phyloP scores from a whole-genome alignment of 2,797 vertebrate genomes.

The Xiphophorus birchmanni region DNA sequence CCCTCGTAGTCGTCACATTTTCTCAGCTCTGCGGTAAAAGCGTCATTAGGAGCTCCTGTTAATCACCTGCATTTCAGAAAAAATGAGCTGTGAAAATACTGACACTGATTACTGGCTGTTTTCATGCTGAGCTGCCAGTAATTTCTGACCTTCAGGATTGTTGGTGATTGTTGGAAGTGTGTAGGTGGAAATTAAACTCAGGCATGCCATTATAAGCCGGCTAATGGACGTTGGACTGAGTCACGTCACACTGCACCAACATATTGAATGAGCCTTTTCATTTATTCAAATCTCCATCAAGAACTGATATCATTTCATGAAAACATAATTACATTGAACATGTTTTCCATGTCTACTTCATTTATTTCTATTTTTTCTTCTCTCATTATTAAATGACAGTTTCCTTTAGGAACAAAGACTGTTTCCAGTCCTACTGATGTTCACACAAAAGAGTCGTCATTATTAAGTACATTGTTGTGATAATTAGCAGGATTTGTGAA shows the following conservation, averaged over 20 bases:
- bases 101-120: not conserved
- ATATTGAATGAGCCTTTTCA: not conserved
- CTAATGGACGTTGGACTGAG: not conserved
- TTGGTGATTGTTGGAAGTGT: not conserved
- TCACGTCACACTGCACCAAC: not conserved
- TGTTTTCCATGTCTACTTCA: too few species aligned
- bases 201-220: not conserved
- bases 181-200: constrained; percentile 3
- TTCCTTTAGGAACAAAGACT: not conserved
- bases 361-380: not conserved
- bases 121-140: constrained; percentile 1
- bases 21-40: not conserved
- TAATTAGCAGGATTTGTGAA: not conserved
- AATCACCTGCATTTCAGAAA: not conserved
- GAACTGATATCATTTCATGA: not conserved
- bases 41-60: not conserved
- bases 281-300: constrained; percentile 4
- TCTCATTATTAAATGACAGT: not conserved
- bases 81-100: not conserved
- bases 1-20: not conserved
- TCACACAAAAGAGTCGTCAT: not conserved
- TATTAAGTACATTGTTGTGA: not conserved
- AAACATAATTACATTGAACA: not conserved
- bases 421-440: not conserved
- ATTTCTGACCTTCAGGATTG: not conserved